Conservation (phyloP, 2,113 vertebrate species). For the Ciconia boyciana region DNA sequence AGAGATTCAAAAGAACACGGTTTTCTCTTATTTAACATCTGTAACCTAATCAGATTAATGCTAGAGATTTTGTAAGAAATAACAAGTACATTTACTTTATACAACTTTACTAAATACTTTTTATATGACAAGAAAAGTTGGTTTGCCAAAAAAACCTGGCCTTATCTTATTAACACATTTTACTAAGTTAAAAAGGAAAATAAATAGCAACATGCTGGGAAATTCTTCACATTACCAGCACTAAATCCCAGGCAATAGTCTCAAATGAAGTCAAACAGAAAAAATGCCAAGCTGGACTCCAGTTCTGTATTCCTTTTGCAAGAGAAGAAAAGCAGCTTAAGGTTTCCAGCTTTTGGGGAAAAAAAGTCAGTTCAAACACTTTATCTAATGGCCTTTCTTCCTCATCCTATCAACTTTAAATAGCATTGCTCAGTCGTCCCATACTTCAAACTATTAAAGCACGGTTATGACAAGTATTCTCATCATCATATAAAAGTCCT, state of each 20-base stretch:
- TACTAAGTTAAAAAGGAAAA: background rate
- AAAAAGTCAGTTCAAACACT: background rate
- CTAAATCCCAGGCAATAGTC: background rate
- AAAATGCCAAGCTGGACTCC: background rate
- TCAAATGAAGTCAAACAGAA: background rate
- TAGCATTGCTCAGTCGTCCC: background rate
- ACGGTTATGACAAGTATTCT: background rate
- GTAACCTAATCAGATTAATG: background rate
- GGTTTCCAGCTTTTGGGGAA: background rate
- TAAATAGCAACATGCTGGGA: background rate
- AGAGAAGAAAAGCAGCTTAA: background rate
- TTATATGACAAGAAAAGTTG: background rate
- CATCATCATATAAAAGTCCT: background rate
- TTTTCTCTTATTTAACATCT: background rate
- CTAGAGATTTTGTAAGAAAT: background rate
- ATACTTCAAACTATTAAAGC: background rate
- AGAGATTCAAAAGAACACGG: background rate
- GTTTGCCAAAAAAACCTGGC: background rate
- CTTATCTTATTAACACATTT: background rate
- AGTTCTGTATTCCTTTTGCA: background rate
- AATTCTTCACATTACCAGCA: background rate
- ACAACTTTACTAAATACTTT: background rate
- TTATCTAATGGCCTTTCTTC: background rate
- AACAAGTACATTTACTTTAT: background rate
- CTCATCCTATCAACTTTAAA: background rate